A percentile compares a stretch with the other conserved stretches of the same genome.
phyloP scores from a whole-genome alignment of 2,113 vertebrate species.

The Alethe castanea region DNA sequence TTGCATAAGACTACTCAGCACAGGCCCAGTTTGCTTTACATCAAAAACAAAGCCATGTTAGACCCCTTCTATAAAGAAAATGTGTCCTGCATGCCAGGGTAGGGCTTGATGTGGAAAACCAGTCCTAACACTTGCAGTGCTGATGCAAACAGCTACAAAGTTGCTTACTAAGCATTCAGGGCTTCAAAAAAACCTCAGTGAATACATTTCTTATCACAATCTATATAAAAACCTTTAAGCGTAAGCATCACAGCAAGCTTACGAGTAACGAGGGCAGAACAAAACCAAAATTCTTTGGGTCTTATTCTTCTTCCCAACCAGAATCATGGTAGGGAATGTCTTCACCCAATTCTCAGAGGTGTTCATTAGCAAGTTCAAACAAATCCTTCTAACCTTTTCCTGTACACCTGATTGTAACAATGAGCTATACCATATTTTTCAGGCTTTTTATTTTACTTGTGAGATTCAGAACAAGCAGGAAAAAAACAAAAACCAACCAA shows the following conservation, averaged over 20 bases:
- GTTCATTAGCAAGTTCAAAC: background rate
- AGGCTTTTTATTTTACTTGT: background rate
- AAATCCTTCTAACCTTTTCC: background rate
- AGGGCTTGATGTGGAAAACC: background rate
- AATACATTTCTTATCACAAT: background rate
- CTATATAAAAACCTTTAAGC: background rate
- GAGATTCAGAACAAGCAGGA: background rate
- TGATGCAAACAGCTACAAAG: background rate
- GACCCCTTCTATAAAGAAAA: background rate
- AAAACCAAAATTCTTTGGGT: background rate
- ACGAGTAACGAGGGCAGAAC: background rate
- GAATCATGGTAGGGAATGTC: background rate
- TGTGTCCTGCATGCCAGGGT: background rate
- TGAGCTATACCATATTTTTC: background rate
- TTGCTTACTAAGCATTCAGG: background rate
- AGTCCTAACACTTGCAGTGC: background rate
- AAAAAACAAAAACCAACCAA: background rate
- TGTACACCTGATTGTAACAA: background rate
- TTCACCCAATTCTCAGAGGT: background rate
- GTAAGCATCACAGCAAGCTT: background rate
- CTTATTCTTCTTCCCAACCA: background rate
- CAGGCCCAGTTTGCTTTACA: background rate
- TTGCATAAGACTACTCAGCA: background rate
- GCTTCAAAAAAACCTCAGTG: background rate
- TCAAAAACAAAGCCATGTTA: background rate